phyloP scores from a whole-genome alignment of 2,888 invertebrate genomes.

The Hetaerina titia region DNA sequence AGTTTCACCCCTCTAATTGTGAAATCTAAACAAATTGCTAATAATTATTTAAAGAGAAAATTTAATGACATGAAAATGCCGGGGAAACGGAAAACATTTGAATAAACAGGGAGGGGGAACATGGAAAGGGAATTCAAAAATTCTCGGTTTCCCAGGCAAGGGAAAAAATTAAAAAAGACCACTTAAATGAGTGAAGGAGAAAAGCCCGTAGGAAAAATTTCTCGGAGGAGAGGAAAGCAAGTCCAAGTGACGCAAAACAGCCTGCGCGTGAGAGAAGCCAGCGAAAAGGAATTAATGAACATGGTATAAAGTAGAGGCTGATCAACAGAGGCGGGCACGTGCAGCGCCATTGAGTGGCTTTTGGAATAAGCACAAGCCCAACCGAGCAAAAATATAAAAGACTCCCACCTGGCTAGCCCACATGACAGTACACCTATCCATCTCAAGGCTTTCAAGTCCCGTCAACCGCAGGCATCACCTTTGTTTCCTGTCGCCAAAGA shows the following conservation, averaged over 20 bases:
- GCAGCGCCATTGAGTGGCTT: neutral
- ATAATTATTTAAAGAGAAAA: neutral
- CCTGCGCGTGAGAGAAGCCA: neutral
- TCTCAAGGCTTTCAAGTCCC: neutral
- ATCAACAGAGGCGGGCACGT: neutral
- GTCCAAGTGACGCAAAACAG: neutral
- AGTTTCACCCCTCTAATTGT: no score
- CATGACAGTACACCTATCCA: neutral
- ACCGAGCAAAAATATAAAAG: neutral
- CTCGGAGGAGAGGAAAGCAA: neutral
- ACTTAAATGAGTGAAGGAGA: neutral
- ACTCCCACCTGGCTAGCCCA: neutral
- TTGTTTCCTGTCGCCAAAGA: neutral
- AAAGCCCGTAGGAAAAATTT: neutral
- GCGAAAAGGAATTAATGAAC: neutral
- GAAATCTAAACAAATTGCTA: no score
- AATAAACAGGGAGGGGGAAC: no score
- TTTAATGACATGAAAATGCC: neutral
- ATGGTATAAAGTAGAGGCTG: neutral
- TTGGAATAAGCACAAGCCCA: neutral
- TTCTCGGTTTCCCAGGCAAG: no score
- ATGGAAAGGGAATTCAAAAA: no score
- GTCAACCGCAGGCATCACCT: neutral
- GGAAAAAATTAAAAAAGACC: no score
- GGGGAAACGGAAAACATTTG: neutral